These are phyloP conservation scores for zebrafish (Danio rerio) DNA, from an alignment of 2,113 vertebrate species.

Conservation along the genomic window GRCz12tu NC_133192.1:5406501-5407000, in stretches of 20 bases:
- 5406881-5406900: slow-evolving; percentile 17
- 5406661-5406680: no score
- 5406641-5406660: no score
- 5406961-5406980: slow-evolving; percentile 5
- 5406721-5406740: no score
- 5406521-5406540: no score
- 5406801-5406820: background rate
- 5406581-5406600: no score
- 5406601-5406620: no score
- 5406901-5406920: slow-evolving; percentile 1
- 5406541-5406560: no score
- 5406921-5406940: slow-evolving; percentile 19
- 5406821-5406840: background rate
- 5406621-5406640: no score
- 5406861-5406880: background rate
- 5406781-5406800: background rate
- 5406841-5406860: background rate
- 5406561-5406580: no score
- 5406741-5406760: background rate
- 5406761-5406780: background rate
- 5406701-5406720: no score
- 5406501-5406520: no score
- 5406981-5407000: slow-evolving; percentile 26
- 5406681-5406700: no score
- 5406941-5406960: slow-evolving; percentile 5